Percentiles rank a stretch among this genome's conserved stretches.
Conservation (phyloP, 2,888 invertebrate genomes). For the Hanleya hanleyi region DNA sequence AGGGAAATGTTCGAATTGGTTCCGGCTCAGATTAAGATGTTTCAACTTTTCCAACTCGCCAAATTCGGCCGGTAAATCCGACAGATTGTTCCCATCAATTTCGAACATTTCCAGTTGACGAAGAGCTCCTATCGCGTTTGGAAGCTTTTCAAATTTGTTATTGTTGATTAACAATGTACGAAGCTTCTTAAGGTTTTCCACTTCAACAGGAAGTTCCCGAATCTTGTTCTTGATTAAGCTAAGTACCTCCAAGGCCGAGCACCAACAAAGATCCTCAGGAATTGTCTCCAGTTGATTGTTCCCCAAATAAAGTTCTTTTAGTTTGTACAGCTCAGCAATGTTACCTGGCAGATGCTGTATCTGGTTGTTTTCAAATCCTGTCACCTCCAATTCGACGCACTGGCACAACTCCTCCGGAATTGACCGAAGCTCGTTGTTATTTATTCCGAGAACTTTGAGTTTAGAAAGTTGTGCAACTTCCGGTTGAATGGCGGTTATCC, state of each 20-base stretch:
- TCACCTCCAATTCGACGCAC: constrained; percentile 50
- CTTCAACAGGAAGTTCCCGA: constrained; percentile 61
- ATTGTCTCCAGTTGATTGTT: constrained; percentile 56
- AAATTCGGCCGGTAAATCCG: constrained; percentile 59
- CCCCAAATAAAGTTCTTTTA: constrained; percentile 64
- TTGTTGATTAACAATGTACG: constrained; percentile 58
- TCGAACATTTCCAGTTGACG: constrained; percentile 46
- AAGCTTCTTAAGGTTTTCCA: constrained; percentile 60
- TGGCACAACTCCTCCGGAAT: constrained; percentile 59
- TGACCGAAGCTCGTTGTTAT: constrained; percentile 57
- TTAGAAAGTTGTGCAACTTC: constrained; percentile 54
- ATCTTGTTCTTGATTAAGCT: constrained; percentile 62
- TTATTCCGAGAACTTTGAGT: constrained; percentile 60
- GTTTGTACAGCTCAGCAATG: constrained; percentile 60
- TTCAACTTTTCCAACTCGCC: constrained; percentile 53
- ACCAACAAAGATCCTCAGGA: constrained; percentile 65
- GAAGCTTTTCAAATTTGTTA: constrained; percentile 52
- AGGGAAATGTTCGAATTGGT: constrained; percentile 59
- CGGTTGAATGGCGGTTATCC: constrained; percentile 52
- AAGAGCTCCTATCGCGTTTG: constrained; percentile 55
- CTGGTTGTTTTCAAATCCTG: constrained; percentile 62
- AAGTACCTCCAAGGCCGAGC: constrained; percentile 56
- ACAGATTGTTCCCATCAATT: constrained; percentile 55
- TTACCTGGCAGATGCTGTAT: constrained; percentile 54
- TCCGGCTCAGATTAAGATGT: constrained; percentile 58